These are phyloP conservation scores for Hypotaenidia philippensis DNA, from an alignment of 2,797 vertebrate genomes.

Conservation along the genomic window DNA sequence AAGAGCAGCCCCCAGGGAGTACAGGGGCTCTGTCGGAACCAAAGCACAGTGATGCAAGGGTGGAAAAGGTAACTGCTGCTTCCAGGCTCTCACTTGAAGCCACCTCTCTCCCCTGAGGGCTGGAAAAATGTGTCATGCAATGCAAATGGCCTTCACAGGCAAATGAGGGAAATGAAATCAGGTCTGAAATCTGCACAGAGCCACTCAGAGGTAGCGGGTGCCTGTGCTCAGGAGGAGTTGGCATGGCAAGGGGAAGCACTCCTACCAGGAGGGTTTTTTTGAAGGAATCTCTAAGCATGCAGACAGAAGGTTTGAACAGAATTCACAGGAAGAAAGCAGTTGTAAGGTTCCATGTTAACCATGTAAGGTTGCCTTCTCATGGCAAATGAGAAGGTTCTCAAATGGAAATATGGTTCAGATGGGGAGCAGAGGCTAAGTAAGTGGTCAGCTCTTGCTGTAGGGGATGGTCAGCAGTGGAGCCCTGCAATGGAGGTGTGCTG, in stretches of 20 bases:
- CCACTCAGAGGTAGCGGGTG: neutral
- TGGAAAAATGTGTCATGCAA: slow-evolving; percentile 27
- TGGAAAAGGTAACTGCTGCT: neutral
- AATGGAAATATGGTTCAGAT: neutral
- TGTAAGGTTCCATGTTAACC: neutral
- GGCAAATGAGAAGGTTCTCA: neutral
- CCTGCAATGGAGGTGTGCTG: neutral
- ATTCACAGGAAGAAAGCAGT: neutral
- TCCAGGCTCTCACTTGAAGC: neutral
- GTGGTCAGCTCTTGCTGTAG: neutral
- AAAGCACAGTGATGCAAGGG: neutral
- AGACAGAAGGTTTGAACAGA: neutral
- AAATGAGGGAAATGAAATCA: neutral
- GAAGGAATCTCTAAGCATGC: neutral
- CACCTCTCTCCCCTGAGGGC: neutral
- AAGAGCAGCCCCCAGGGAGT: neutral
- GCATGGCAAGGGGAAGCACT: neutral
- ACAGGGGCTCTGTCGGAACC: accelerated
- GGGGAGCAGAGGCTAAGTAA: neutral
- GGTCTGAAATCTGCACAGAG: neutral
- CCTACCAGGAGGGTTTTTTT: neutral
- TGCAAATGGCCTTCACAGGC: neutral
- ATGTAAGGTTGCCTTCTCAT: too few relatives aligned
- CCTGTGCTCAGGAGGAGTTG: accelerated
- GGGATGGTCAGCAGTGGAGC: neutral